These are phyloP conservation scores for Lepidotrigona ventralis DNA, from an alignment of 1,140 invertebrate species.

Conservation along the genomic window DNA sequence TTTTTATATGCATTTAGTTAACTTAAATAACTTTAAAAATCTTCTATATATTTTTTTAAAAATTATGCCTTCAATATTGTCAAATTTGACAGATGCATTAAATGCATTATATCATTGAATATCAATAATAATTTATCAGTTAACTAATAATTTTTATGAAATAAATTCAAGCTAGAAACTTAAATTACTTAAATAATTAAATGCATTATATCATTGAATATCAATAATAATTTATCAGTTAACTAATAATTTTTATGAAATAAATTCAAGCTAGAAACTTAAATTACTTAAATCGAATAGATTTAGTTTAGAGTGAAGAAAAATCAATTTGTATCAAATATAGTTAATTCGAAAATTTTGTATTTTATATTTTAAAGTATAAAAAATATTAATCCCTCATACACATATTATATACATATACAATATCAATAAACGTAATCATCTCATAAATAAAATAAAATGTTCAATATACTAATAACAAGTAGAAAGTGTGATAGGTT, in stretches of 20 bases:
- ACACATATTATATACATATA: neutral
- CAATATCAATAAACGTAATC: neutral
- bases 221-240: neutral
- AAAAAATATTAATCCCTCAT: neutral
- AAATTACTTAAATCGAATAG: constrained; percentile 18
- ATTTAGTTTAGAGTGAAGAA: neutral
- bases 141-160: neutral
- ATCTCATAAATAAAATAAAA: neutral
- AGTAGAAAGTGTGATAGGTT: constrained; percentile 53
- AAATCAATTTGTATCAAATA: neutral
- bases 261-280: neutral
- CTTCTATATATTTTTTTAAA: neutral
- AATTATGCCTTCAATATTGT: neutral
- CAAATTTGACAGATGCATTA: constrained; percentile 4
- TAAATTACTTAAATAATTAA: constrained; percentile 18
- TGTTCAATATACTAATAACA: constrained; percentile 5
- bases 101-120: neutral
- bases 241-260: neutral
- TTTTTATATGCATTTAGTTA: neutral
- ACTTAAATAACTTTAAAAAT: neutral
- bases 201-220: neutral
- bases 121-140: neutral
- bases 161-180: neutral
- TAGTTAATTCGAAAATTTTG: neutral
- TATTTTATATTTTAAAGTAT: neutral